Base-by-base conservation (phyloP, 2,113 vertebrate genomes). In the Perognathus longimembris region DNA sequence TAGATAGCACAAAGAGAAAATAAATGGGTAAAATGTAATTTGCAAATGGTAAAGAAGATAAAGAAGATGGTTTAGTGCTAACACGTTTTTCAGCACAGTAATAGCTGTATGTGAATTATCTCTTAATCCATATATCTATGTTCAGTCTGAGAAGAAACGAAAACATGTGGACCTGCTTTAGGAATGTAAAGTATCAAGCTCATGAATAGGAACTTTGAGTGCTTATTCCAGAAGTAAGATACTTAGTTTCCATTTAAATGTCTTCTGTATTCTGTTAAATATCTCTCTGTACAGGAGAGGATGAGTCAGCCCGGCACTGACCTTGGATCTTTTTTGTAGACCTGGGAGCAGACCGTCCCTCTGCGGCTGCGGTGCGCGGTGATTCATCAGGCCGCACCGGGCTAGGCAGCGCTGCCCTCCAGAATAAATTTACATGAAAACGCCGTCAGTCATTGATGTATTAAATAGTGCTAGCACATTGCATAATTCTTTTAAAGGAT, bases 61-160 rank as follows among this genome's bases (percentile, higher is more conserved):
- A 94, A 79, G 10, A 30, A 93, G 61, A n/a, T 69, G 59, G 36
- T 81, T 96, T 70, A 34, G 3, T 26, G 10, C 0, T 81, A 17
- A 32, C 67, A 30, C 54, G 28, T 54, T 94, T 6, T 26, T 93
- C 89, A 79, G 64, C 20, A 79, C 1, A 64, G 0, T 32, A 81
- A 4, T 5, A 77, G 82, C 69, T 95, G 10, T 45, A 70, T 61
- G 20, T 81, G 71, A 93, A 22, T 80, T 91, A 75, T 86, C 17
- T 92, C 34, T 54, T 54, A 54, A n/a, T 71, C 73, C 32, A 50
- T 77, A 78, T 45, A 30, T 45, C 50, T 45, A 12, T 24, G 3
- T 12, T 59, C n/a, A 94, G 59, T 85, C 14, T 54, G 50, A 66
- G 0, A 66, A 32, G 1, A 6, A 69, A 21, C 75, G 14, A 38